These are phyloP conservation scores for Corythucha ciliata DNA, from an alignment of 2,888 invertebrate genomes.

Conservation along the genomic window DNA sequence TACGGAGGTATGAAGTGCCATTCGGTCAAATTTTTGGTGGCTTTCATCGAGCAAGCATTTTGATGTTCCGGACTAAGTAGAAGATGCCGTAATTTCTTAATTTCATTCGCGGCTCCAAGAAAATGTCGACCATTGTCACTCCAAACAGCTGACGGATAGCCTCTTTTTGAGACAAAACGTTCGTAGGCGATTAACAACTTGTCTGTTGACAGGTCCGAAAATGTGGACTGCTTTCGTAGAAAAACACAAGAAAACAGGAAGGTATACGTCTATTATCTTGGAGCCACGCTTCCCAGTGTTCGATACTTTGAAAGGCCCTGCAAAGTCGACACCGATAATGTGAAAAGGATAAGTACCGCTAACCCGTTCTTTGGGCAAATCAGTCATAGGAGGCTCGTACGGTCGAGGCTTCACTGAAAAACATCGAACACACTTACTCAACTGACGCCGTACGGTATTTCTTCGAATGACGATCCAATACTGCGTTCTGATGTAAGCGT, in stretches of 20 bases:
- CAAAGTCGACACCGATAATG: constrained; percentile 2
- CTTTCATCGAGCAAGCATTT: too few relatives aligned
- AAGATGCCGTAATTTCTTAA: too few relatives aligned
- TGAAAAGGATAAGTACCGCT: constrained; percentile 9
- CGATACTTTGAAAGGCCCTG: constrained; percentile 7
- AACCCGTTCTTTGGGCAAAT: background rate
- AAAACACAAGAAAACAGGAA: constrained; percentile 8
- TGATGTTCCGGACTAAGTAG: too few relatives aligned
- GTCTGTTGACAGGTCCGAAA: constrained; percentile 7
- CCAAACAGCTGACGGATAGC: constrained; percentile 4
- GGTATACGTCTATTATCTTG: background rate
- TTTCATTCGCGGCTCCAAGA: constrained; percentile 8
- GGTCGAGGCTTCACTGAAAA: constrained; percentile 3
- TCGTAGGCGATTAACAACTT: constrained; percentile 1
- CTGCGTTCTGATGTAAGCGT: too few relatives aligned
- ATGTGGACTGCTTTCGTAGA: constrained; percentile 4
- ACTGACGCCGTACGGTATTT: too few relatives aligned
- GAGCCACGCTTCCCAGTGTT: constrained; percentile 6
- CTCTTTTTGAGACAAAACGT: background rate
- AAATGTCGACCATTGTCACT: constrained; percentile 12
- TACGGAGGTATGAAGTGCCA: too few relatives aligned
- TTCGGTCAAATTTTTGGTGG: too few relatives aligned
- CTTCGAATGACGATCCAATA: too few relatives aligned
- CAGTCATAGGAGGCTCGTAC: constrained; percentile 1
- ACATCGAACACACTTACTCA: background rate